Conservation (phyloP, 2,113 vertebrate species). For the Conger conger region DNA sequence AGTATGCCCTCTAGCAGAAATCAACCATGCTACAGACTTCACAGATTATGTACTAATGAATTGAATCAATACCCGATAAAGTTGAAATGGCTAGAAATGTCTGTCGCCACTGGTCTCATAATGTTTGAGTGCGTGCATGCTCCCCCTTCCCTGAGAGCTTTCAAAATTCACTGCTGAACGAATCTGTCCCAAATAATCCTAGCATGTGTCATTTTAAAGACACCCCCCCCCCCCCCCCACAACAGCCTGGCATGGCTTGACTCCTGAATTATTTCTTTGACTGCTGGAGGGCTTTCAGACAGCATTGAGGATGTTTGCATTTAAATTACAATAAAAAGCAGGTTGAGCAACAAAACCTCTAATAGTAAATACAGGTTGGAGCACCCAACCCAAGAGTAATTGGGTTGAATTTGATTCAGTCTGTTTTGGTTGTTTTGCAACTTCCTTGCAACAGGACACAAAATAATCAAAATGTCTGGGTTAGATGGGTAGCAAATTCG, state of each 20-base stretch:
- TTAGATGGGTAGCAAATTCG: background rate
- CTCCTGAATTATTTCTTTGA: conserved; percentile 13
- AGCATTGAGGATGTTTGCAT: background rate
- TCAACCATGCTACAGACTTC: too few species aligned
- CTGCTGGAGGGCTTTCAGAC: background rate
- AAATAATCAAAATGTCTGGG: background rate
- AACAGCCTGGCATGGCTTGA: background rate
- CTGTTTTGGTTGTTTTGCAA: background rate
- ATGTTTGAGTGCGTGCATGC: too few species aligned
- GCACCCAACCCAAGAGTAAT: background rate
- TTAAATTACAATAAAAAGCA: background rate
- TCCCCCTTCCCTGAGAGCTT: too few species aligned
- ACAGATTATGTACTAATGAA: too few species aligned
- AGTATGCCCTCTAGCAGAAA: too few species aligned
- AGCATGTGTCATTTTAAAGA: background rate
- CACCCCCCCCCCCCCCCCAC: background rate
- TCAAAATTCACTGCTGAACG: too few species aligned
- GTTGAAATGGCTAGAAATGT: too few species aligned
- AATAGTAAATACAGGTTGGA: too few species aligned
- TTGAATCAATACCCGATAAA: too few species aligned
- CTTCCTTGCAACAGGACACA: background rate
- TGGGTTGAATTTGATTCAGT: background rate
- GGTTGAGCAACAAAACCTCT: too few species aligned
- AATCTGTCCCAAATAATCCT: background rate
- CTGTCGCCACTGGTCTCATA: too few species aligned